These are phyloP conservation scores for Triplophysa rosa DNA, from an alignment of 2,113 vertebrate species.

Conservation along the genomic window DNA sequence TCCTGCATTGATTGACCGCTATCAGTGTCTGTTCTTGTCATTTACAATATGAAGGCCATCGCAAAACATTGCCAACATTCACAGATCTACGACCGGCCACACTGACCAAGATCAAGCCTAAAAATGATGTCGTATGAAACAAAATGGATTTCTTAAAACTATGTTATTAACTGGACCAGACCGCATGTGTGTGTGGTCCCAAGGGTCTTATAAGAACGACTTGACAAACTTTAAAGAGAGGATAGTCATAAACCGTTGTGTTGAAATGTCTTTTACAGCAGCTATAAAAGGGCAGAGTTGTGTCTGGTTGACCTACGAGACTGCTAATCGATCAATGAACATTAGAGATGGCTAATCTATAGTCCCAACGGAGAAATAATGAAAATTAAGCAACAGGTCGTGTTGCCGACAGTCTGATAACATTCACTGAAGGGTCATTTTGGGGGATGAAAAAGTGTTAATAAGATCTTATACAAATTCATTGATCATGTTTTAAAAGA, in stretches of 20 bases:
- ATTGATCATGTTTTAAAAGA: not conserved
- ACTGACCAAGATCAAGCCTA: not conserved
- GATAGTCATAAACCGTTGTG: not conserved
- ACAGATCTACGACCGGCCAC: conserved; percentile 8
- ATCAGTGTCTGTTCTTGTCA: not conserved
- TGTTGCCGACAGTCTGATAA: not conserved
- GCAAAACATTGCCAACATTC: not conserved
- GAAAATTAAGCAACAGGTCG: conserved; percentile 18
- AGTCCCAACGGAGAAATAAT: conserved; percentile 3
- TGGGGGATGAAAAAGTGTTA: not conserved
- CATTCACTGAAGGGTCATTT: conserved; percentile 1
- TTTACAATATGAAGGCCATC: too few relatives aligned
- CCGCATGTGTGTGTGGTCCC: conserved; percentile 1
- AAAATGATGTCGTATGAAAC: not conserved
- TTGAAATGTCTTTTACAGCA: conserved; percentile 33
- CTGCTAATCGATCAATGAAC: conserved; percentile 11
- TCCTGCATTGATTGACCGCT: not conserved
- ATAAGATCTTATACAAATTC: not conserved
- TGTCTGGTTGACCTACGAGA: not conserved
- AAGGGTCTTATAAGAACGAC: conserved; percentile 17
- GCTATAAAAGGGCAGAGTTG: conserved; percentile 21
- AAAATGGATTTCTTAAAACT: not conserved
- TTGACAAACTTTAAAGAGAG: conserved; percentile 24
- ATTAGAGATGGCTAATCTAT: conserved; percentile 10
- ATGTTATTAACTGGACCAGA: not conserved